Base-by-base conservation (phyloP, 1,140 invertebrate genomes). In the Drosophila tristis region DNA sequence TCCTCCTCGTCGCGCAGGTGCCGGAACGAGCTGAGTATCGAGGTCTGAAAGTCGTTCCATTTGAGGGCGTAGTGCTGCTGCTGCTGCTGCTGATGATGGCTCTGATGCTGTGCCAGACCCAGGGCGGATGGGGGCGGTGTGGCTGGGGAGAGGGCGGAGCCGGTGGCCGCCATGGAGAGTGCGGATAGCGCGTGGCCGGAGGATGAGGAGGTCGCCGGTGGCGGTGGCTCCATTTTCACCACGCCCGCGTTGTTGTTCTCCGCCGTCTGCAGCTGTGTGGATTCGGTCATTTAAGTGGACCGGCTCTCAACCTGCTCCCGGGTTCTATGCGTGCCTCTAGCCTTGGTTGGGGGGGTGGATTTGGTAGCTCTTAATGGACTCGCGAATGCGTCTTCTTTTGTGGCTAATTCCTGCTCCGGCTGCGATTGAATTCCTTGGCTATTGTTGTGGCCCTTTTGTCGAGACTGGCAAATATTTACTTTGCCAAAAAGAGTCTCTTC, bases 31-130 rank as follows among this genome's bases (percentile, higher is more conserved):
- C 94, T 96, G 58, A 98, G 94, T 91, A 98, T 97, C 82, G 96
- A 97, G 58, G 96, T 95, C 92, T 97, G 97, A 93, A 97, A 98
- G 92, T 98, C 97, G 92, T 98, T 98, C 97, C 97, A 98, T 90
- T 97, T 95, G 87, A 98, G 94, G 92, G 97, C 97, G 93, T 98
- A 98, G 91, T 97, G 96, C 93, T 98, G 97, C 55, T 82, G 90
- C 8, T 70, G 62, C 25, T 71, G 68, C 2, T 35, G 72, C 35
- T 2, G 64, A 15, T 35, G 58, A 31, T 54, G 62, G 13, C 97
- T 96, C 93, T 97, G 96, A 13, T 70, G 73, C 35, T 39, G 35
- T 11, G 65, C 77, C 6, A 55, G 74, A 7, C 68, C 73, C 25
- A 73, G 43, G 45, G 56, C 54, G 23, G 66, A 76, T n/a, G 77